These are phyloP conservation scores for Eufriesea mexicana DNA, from an alignment of 1,140 invertebrate genomes.

Conservation along the genomic window DNA sequence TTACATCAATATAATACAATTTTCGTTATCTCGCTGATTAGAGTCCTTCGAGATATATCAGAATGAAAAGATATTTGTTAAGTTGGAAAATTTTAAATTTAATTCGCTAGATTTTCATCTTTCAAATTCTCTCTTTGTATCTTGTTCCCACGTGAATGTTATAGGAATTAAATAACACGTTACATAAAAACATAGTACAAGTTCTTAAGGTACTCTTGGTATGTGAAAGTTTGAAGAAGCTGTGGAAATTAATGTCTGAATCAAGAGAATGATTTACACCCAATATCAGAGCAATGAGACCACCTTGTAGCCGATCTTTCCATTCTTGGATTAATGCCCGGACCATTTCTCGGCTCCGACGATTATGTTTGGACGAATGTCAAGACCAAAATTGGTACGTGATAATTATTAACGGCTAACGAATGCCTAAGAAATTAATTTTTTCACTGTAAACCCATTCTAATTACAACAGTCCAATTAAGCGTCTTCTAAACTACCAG, in stretches of 20 bases:
- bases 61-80: not conserved
- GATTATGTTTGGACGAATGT: constrained; percentile 53
- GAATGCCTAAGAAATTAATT: not conserved
- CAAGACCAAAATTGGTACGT: constrained; percentile 33
- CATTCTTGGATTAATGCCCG: constrained; percentile 44
- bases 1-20: not conserved
- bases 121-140: too few species aligned
- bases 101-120: not conserved
- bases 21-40: too few species aligned
- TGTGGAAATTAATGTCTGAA: not conserved
- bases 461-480: not conserved
- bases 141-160: not conserved
- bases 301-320: constrained; percentile 19
- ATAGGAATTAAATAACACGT: too few species aligned
- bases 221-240: not conserved
- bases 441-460: not conserved
- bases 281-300: not conserved
- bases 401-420: constrained; percentile 8
- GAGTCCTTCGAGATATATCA: not conserved
- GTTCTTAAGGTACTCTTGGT: not conserved
- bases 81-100: not conserved
- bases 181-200: too few species aligned
- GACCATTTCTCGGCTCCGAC: constrained; percentile 8
- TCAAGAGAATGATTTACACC: not conserved
- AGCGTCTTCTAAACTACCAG: not conserved